Evolutionary conservation across 2,113 vertebrate genomes (phyloP).

Genomic region (Rhodinocichla rosea): DNA sequence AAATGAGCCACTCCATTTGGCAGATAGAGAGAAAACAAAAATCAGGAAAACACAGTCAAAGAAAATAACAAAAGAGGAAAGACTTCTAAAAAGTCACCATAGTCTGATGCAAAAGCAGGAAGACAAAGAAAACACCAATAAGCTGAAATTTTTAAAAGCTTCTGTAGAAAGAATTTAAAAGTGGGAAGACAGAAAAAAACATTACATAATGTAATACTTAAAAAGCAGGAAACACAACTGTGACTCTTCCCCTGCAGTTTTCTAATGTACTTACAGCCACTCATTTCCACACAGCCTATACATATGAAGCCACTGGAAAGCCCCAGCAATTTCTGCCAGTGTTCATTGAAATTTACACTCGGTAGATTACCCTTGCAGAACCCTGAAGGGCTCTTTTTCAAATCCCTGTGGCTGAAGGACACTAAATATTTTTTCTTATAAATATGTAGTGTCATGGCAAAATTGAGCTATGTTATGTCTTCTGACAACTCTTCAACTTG

Average conservation of each 20-base stretch:
- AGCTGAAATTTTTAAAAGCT: neutral
- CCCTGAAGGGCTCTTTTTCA: neutral
- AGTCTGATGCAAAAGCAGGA: neutral
- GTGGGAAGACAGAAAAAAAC: neutral
- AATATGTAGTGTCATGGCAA: neutral
- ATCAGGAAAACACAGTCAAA: neutral
- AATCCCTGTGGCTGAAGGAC: neutral
- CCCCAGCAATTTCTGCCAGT: neutral
- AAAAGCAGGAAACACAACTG: neutral
- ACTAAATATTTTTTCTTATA: neutral
- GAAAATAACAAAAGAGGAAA: neutral
- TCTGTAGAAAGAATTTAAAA: neutral
- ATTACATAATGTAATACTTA: neutral
- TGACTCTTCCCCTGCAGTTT: neutral
- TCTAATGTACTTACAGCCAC: neutral
- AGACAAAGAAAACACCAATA: neutral
- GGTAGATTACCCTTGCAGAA: neutral
- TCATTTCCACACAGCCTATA: neutral
- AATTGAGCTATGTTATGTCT: neutral
- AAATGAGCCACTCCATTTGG: neutral
- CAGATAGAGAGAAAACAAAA: constrained; percentile 8
- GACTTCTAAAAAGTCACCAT: neutral
- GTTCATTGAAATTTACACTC: neutral
- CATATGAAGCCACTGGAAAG: neutral
- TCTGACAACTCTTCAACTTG: neutral